Percentiles rank a stretch among this genome's conserved stretches.
These are phyloP conservation scores for Tetheella fluctuosa DNA, from an alignment of 2,888 invertebrate species.

Conservation along the genomic window DNA sequence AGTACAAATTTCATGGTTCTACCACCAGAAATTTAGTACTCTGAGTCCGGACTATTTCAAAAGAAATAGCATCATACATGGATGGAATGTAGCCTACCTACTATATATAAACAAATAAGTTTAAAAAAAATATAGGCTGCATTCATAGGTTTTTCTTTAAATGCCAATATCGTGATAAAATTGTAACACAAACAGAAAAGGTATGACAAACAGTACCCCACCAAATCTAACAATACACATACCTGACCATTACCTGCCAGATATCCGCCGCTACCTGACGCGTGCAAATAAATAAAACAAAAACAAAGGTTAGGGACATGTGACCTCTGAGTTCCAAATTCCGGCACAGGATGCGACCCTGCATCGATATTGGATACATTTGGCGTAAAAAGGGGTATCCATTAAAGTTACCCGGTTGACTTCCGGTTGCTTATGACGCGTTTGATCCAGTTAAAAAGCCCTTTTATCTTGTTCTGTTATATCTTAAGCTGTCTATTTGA, in stretches of 20 bases:
- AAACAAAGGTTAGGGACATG: not conserved
- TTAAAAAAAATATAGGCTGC: too few relatives aligned
- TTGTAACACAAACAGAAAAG: not conserved
- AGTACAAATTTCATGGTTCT: too few relatives aligned
- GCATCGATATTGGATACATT: slow-evolving; percentile 10
- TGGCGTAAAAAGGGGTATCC: slow-evolving; percentile 31
- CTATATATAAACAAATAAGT: too few relatives aligned
- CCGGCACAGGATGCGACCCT: not conserved
- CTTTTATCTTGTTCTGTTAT: not conserved
- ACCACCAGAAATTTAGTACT: too few relatives aligned
- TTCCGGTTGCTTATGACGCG: slow-evolving; percentile 25
- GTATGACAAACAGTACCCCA: not conserved
- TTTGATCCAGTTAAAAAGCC: not conserved
- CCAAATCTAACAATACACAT: not conserved
- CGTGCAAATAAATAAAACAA: slow-evolving; percentile 5
- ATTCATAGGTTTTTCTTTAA: too few relatives aligned
- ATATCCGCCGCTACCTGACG: not conserved
- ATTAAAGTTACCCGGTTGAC: slow-evolving; percentile 22
- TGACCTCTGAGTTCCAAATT: not conserved
- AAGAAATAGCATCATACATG: too few relatives aligned
- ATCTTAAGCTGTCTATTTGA: not conserved
- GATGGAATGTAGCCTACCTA: too few relatives aligned
- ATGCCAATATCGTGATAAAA: too few relatives aligned
- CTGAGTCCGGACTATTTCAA: too few relatives aligned
- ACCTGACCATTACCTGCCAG: not conserved